phyloP scores from a whole-genome alignment of 2,797 vertebrate species.

The Harpagifer antarcticus region DNA sequence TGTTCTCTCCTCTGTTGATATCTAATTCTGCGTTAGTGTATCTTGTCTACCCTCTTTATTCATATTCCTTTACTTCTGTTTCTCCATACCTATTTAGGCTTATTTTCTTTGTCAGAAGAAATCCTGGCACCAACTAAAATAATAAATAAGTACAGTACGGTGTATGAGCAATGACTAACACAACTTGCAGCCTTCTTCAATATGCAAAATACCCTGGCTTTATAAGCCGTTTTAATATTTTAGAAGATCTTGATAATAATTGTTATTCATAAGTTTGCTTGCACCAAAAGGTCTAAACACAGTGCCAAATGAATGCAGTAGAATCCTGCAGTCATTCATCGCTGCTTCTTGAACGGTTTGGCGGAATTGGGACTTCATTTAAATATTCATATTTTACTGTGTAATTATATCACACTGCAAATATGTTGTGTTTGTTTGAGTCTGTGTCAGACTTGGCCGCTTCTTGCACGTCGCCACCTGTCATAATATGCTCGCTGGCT shows the following conservation, averaged over 20 bases:
- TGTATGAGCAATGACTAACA: not conserved
- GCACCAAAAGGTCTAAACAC: not conserved
- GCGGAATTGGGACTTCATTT: slow-evolving; percentile 5
- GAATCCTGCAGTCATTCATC: not conserved
- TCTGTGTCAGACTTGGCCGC: slow-evolving; percentile 34
- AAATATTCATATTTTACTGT: not conserved
- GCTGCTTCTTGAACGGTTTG: not conserved
- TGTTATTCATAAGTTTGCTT: not conserved
- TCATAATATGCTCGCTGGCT: slow-evolving; percentile 26
- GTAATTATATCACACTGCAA: slow-evolving; percentile 1
- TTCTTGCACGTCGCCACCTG: slow-evolving; percentile 2
- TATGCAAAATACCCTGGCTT: not conserved
- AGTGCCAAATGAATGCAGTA: not conserved
- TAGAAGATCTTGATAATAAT: not conserved
- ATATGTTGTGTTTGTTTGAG: slow-evolving; percentile 32
- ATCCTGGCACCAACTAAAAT: not conserved
- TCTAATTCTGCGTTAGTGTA: too few relatives aligned
- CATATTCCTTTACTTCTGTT: too few relatives aligned
- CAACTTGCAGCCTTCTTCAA: not conserved
- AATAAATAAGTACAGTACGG: too few relatives aligned
- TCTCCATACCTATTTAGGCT: too few relatives aligned
- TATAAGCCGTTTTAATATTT: not conserved
- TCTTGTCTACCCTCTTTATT: too few relatives aligned
- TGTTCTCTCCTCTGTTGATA: too few relatives aligned
- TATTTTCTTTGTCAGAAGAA: not conserved